Evolutionary conservation across 2,888 invertebrate genomes (phyloP).

Genomic region (Mellilla xanthometata): DNA sequence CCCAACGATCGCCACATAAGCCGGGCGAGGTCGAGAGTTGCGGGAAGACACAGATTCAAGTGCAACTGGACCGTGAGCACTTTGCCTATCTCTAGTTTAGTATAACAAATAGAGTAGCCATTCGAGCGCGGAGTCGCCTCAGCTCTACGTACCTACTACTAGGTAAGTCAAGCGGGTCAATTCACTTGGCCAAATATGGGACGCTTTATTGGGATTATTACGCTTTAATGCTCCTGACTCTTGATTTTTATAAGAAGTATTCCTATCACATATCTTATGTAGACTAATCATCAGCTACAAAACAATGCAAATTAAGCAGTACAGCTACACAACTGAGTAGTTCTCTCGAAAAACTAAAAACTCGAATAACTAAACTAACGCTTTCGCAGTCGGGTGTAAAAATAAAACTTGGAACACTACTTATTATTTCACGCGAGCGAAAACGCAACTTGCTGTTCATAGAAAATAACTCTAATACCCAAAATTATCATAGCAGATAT

Average conservation of each 20-base stretch:
- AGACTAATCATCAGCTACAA: too few species aligned
- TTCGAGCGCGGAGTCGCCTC: conserved; percentile 2
- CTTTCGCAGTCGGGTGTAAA: too few species aligned
- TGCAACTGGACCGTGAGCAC: conserved; percentile 45
- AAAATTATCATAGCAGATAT: conserved; percentile 1
- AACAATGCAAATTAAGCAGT: too few species aligned
- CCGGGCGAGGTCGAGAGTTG: conserved; percentile 58
- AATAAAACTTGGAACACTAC: too few species aligned
- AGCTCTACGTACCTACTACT: conserved; percentile 1
- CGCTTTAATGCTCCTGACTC: too few species aligned
- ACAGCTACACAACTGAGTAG: too few species aligned
- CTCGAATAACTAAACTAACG: too few species aligned
- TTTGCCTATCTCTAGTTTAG: conserved; percentile 51
- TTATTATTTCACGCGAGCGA: too few species aligned
- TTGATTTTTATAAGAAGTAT: not conserved
- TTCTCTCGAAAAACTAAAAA: too few species aligned
- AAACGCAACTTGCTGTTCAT: not conserved
- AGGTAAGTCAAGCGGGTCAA: conserved; percentile 4
- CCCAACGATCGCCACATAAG: conserved; percentile 64
- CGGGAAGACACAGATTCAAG: conserved; percentile 50
- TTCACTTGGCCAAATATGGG: not conserved
- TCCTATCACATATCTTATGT: not conserved
- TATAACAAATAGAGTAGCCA: conserved; percentile 43
- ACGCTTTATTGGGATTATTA: not conserved
- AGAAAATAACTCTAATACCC: not conserved